Conservation (phyloP, 2,888 invertebrate species). For the Ephialtes manifestator region DNA sequence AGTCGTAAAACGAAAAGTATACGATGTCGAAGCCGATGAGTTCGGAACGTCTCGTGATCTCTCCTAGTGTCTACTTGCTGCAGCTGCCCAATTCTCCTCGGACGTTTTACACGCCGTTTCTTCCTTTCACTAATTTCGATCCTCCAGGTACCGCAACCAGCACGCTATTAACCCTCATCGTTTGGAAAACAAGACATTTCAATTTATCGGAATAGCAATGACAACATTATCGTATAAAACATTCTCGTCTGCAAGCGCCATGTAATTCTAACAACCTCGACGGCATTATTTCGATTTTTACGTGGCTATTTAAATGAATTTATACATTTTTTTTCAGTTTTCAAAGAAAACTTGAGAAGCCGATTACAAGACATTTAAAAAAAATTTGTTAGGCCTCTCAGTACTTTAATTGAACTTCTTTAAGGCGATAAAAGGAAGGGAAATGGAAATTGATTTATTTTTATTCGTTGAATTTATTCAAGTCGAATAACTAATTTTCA, state of each 20-base stretch:
- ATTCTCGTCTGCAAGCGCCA: background rate
- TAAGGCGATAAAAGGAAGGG: background rate
- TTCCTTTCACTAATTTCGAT: conserved; percentile 15
- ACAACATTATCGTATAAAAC: conserved; percentile 21
- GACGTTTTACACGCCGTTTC: conserved; percentile 21
- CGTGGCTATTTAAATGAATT: background rate
- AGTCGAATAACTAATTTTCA: no score
- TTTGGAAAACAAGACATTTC: background rate
- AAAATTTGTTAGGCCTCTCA: background rate
- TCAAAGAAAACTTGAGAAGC: background rate
- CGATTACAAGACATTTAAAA: background rate
- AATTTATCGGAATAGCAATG: conserved; percentile 21
- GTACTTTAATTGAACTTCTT: background rate
- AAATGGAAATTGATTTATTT: background rate
- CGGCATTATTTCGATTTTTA: conserved; percentile 8
- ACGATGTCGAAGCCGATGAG: conserved; percentile 62
- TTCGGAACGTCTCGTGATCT: conserved; percentile 36
- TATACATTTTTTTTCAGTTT: background rate
- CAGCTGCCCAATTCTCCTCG: conserved; percentile 13
- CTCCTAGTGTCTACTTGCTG: conserved; percentile 58
- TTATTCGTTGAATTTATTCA: no score
- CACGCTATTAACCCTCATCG: conserved; percentile 4
- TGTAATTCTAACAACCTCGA: background rate
- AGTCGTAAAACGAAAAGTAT: conserved; percentile 63
- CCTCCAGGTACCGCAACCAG: background rate